Conservation (phyloP, 2,113 vertebrate species). For the Pachycephala philippinensis region DNA sequence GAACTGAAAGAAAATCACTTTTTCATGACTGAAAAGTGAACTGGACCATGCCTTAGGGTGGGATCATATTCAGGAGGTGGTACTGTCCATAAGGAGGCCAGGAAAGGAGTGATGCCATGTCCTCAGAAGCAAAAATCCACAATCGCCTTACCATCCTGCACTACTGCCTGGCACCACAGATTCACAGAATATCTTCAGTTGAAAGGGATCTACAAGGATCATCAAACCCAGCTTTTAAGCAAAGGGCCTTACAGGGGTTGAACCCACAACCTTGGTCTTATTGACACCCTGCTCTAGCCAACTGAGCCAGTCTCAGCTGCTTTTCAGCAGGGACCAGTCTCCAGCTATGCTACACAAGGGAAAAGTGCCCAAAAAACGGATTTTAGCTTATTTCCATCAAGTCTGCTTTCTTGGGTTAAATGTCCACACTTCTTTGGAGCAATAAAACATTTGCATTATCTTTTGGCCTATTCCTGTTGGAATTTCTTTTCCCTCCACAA, state of each 20-base stretch:
- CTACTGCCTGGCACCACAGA: rapidly evolving
- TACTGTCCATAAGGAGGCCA: not conserved
- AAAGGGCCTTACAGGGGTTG: not conserved
- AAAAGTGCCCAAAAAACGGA: not conserved
- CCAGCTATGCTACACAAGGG: not conserved
- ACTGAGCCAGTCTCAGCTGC: not conserved
- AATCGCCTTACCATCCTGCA: not conserved
- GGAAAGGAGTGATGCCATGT: not conserved
- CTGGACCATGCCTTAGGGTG: not conserved
- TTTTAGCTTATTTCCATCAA: not conserved
- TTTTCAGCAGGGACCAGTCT: not conserved
- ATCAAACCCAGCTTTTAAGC: not conserved
- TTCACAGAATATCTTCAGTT: not conserved
- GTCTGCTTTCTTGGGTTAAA: not conserved
- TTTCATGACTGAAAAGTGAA: not conserved
- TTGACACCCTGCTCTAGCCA: not conserved
- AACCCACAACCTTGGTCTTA: not conserved
- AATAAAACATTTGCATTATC: not conserved
- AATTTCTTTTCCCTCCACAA: not conserved
- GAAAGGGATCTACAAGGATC: not conserved
- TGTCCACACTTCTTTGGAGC: not conserved
- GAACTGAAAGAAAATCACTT: not conserved
- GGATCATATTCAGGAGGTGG: not conserved
- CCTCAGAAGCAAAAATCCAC: not conserved
- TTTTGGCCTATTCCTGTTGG: not conserved